Evolutionary conservation across 2,113 vertebrate species (phyloP), one percentile per base, ranked within the genome.

Genomic region (Centropus bengalensis): DNA sequence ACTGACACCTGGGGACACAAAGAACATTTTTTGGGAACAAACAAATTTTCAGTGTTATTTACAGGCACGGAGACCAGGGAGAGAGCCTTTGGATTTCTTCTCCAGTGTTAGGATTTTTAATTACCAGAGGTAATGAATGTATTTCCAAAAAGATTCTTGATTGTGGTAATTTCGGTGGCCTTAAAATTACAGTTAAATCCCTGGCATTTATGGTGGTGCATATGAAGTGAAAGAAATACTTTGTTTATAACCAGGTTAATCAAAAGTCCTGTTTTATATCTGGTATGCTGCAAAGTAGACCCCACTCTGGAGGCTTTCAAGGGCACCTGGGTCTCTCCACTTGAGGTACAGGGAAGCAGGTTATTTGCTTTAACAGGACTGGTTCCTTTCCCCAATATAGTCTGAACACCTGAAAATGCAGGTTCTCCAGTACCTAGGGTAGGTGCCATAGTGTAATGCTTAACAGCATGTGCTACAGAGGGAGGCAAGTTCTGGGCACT

Each of bases 1-100:
- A 96, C 69, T 23, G 95, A 97, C 40, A 96, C 93, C 91, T 96
- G 86, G 73, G 60, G 67, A 89, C 66, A 92, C 44, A 95, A 42
- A 85, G 42, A 68, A 95, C 52, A 62, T 49, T 74, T 12, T 83
- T 78, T 77, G 49, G 44, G 56, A 89, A 8, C 36, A 89, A 92
- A 54, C 6, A 58, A 22, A n/a, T 33, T 30, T 55, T 40, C 32
- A 87, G 30, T 32, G 32, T 81, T 82, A 20, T 60, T 85, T 85
- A 28, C 3, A 71, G 54, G 13, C 27, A 36, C 13, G 22, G 30
- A 40, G 17, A 77, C 10, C n/a, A 56, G 60, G 52, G 42, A 56
- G 38, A 63, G 22, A 17, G 14, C 45, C 75, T 88, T 88, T 62
- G 60, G 60, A 20, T 69, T 85, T 82, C 28, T 74, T 55, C n/a